These are phyloP conservation scores for Phalacrocorax carbo DNA, from an alignment of 2,113 vertebrate genomes.

Conservation along the genomic window DNA sequence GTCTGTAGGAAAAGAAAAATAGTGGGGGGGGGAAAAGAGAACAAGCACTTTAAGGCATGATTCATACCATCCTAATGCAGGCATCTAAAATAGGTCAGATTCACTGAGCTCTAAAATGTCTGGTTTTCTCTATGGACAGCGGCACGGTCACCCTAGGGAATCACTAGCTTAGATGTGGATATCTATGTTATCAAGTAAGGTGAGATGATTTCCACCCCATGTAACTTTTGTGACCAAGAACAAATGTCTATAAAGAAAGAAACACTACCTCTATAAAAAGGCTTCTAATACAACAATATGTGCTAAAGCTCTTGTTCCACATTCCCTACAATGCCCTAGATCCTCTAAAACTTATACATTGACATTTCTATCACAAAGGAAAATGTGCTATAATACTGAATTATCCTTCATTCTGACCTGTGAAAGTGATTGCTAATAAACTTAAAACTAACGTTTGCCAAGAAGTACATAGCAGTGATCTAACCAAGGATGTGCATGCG, in stretches of 20 bases:
- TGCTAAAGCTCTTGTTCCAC: neutral
- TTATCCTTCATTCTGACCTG: neutral
- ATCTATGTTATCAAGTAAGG: neutral
- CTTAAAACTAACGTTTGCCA: neutral
- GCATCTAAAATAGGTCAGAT: conserved; percentile 36
- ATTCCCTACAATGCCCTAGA: neutral
- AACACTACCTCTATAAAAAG: neutral
- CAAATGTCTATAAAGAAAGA: conserved; percentile 11
- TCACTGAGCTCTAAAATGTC: conserved; percentile 6
- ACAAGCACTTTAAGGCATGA: neutral
- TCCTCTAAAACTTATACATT: neutral
- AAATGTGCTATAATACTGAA: neutral
- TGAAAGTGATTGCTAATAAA: neutral
- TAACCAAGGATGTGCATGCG: neutral
- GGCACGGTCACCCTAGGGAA: neutral
- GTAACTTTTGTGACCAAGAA: conserved; percentile 17
- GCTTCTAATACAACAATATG: neutral
- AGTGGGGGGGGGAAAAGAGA: neutral
- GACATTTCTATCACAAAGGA: neutral
- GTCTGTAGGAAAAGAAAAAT: neutral
- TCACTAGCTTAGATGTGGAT: neutral
- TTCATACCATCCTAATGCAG: neutral
- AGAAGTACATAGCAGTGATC: neutral
- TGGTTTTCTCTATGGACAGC: neutral
- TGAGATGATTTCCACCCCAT: neutral